Conservation (phyloP, 2,113 vertebrate genomes). For the Quiscalus mexicanus region DNA sequence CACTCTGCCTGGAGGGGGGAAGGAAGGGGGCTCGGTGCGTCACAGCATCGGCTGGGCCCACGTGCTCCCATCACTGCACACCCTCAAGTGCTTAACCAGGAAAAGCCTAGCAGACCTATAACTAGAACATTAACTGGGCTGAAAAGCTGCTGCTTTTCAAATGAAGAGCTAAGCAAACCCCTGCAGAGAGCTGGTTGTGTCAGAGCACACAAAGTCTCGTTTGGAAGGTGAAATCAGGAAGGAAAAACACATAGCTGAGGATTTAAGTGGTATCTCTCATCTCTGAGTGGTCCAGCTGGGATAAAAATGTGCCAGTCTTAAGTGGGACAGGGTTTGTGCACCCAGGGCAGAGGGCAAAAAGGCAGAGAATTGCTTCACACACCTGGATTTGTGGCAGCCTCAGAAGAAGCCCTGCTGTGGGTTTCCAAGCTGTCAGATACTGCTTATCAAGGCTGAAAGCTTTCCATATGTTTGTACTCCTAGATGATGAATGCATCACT, state of each 20-base stretch:
- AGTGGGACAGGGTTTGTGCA: background rate
- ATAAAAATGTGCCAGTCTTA: background rate
- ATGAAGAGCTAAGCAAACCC: background rate
- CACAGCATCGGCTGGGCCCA: background rate
- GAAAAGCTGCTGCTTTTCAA: slow-evolving; percentile 1
- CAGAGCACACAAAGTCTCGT: background rate
- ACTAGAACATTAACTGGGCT: background rate
- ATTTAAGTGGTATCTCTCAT: background rate
- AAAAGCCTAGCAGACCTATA: background rate
- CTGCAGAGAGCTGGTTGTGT: background rate
- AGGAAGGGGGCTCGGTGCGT: background rate
- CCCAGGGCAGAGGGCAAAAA: background rate
- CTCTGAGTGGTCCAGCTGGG: background rate
- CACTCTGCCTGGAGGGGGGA: background rate
- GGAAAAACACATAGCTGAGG: background rate
- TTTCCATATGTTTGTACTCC: background rate
- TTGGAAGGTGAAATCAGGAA: background rate
- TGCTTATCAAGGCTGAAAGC: background rate
- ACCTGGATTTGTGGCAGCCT: background rate
- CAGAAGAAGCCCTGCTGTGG: background rate
- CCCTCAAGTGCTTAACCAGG: background rate
- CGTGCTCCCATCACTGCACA: background rate
- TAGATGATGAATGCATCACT: background rate
- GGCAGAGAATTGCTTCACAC: background rate
- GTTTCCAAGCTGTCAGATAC: background rate